Base-by-base conservation (phyloP, 2,113 vertebrate genomes). In the Anoplopoma fimbria region DNA sequence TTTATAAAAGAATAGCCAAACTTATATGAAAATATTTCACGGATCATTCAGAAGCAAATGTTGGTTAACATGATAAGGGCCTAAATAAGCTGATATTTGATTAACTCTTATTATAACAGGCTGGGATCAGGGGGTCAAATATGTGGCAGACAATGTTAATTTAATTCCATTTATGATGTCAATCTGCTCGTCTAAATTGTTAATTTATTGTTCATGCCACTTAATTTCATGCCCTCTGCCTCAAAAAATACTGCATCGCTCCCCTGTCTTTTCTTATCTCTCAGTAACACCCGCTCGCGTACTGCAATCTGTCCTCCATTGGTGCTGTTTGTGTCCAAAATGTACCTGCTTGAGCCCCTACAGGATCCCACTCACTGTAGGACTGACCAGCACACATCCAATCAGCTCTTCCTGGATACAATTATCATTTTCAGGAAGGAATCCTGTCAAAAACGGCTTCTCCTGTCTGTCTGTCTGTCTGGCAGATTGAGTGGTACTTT, bases 251-350 rank as follows among this genome's bases (percentile, higher is more conserved):
- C 9, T 13, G 13, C 49, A 57, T 15, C 2, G 34, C 58, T 84
- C 61, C 73, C 63, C 38, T 47, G 65, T 82, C 58, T 77, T 70
- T 55, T 23, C 83, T 91, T 91, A 92, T 93, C 90, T 90, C 77
- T 55, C 49, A 9, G 55, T 42, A 88, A 88, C 92, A 93, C 84
- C 45, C 34, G 73, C 80, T 89, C 83, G 69, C 23, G 29, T 78
- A 74, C 81, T 79, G 82, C 71, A 80, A 79, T 81, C 80, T 67
- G 75, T 90, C 87, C 87, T 85, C 72, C 69, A 47, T 55, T 45
- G 69, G 62, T 55, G 65, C 74, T 23, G 70, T 64, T 60, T 40
- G 78, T 36, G 86, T 81, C 87, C 73, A 83, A 42, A 51, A 64
- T 76, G 8, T 60, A 89, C 88, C 88, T 82, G 82, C 77, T 82